phyloP scores from a whole-genome alignment of 2,888 invertebrate species.

The Luperina nickerlii region DNA sequence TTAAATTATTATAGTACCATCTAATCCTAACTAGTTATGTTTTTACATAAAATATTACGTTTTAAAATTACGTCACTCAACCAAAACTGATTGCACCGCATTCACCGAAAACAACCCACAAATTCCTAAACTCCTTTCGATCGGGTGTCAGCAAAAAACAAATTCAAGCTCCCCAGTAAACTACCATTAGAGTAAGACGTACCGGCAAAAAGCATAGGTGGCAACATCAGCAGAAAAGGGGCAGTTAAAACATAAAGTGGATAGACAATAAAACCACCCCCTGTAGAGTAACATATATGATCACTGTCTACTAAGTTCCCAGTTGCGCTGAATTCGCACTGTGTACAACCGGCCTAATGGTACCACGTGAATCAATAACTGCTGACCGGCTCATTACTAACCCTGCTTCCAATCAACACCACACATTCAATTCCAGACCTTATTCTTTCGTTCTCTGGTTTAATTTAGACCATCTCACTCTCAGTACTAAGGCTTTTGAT shows the following conservation, averaged over 20 bases:
- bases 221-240: conserved; percentile 48
- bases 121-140: conserved; percentile 12
- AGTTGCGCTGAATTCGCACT: conserved; percentile 73
- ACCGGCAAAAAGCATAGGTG: conserved; percentile 56
- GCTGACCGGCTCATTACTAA: conserved; percentile 88
- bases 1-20: background rate
- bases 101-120: background rate
- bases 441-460: conserved; percentile 55
- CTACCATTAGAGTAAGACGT: conserved; percentile 30
- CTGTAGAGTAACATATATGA: conserved; percentile 62
- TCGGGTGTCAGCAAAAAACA: conserved; percentile 42
- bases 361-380: conserved; percentile 88
- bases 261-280: conserved; percentile 61
- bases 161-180: conserved; percentile 44
- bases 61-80: background rate
- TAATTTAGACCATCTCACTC: conserved; percentile 51
- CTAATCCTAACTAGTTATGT: background rate
- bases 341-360: conserved; percentile 76
- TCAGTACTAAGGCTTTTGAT: conserved; percentile 76
- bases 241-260: conserved; percentile 65
- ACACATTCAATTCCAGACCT: conserved; percentile 64
- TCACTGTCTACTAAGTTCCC: conserved; percentile 64
- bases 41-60: background rate
- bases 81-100: background rate
- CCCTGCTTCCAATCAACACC: conserved; percentile 83